These are phyloP conservation scores for Hippocampus kuda DNA, from an alignment of 2,797 vertebrate genomes.

Conservation along the genomic window DNA sequence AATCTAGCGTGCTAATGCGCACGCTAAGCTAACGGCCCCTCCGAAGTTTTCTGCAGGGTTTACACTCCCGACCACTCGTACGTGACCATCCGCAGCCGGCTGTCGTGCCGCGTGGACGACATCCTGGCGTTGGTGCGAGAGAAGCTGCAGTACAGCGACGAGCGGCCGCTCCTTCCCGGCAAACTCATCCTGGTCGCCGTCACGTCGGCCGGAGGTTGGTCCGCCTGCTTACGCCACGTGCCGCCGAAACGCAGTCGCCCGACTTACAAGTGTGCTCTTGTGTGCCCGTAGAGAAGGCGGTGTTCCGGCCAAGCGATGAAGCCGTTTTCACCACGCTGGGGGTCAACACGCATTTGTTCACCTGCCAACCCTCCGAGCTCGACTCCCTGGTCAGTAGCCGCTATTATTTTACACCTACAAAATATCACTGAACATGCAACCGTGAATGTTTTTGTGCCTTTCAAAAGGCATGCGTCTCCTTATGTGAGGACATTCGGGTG, in stretches of 20 bases:
- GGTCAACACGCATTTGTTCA: conserved; percentile 93
- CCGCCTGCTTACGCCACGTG: not conserved
- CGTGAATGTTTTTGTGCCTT: too few relatives aligned
- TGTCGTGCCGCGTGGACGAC: conserved; percentile 90
- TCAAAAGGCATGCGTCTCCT: too few relatives aligned
- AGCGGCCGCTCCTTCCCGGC: conserved; percentile 76
- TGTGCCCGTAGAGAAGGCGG: conserved; percentile 76
- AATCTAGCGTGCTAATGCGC: conserved; percentile 1
- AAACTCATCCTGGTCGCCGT: conserved; percentile 85
- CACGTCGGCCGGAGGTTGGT: conserved; percentile 82
- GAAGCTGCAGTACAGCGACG: conserved; percentile 92
- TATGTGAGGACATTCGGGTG: too few relatives aligned
- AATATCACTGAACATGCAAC: too few relatives aligned
- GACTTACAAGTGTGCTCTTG: not conserved
- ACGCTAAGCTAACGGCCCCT: not conserved
- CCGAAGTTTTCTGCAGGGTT: conserved; percentile 89
- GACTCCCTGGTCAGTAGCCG: conserved; percentile 77
- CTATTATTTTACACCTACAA: too few relatives aligned
- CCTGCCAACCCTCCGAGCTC: conserved; percentile 79
- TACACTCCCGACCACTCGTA: conserved; percentile 96
- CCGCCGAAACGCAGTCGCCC: not conserved
- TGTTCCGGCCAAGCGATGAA: conserved; percentile 88
- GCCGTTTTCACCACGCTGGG: conserved; percentile 94
- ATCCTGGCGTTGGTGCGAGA: conserved; percentile 86
- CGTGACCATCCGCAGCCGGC: conserved; percentile 89